phyloP scores from a whole-genome alignment of 2,113 vertebrate species.

The Carettochelys insculpta region DNA sequence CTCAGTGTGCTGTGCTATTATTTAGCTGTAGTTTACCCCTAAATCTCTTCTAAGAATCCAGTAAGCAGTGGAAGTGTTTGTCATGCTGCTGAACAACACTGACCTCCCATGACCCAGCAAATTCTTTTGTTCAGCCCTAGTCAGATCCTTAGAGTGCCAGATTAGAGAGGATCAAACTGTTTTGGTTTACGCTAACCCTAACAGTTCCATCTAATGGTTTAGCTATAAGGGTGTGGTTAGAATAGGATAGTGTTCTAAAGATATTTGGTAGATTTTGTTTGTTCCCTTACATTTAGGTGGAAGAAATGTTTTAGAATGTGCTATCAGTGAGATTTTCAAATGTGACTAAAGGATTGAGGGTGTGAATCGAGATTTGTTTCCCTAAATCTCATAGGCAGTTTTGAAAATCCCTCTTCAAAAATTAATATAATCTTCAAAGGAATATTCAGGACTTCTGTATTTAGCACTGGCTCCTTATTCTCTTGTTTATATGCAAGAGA shows the following conservation, averaged over 20 bases:
- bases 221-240: neutral
- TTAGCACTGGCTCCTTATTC: neutral
- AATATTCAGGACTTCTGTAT: neutral
- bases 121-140: too few relatives aligned
- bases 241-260: neutral
- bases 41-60: too few relatives aligned
- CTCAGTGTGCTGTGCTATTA: too few relatives aligned
- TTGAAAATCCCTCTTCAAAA: neutral
- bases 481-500: neutral
- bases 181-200: neutral
- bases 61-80: too few relatives aligned
- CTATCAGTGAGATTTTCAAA: neutral
- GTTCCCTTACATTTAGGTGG: neutral
- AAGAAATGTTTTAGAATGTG: neutral
- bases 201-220: neutral
- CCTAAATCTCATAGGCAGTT: neutral
- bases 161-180: too few relatives aligned
- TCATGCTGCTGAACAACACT: too few relatives aligned
- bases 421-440: neutral
- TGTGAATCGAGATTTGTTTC: neutral
- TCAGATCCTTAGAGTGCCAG: too few relatives aligned
- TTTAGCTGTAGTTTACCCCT: too few relatives aligned
- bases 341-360: neutral
- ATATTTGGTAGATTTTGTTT: neutral
- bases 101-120: too few relatives aligned